Evolutionary conservation across 2,113 vertebrate genomes (phyloP), one percentile per base, ranked within the genome.

Genomic region (Pontoporia blainvillei): DNA sequence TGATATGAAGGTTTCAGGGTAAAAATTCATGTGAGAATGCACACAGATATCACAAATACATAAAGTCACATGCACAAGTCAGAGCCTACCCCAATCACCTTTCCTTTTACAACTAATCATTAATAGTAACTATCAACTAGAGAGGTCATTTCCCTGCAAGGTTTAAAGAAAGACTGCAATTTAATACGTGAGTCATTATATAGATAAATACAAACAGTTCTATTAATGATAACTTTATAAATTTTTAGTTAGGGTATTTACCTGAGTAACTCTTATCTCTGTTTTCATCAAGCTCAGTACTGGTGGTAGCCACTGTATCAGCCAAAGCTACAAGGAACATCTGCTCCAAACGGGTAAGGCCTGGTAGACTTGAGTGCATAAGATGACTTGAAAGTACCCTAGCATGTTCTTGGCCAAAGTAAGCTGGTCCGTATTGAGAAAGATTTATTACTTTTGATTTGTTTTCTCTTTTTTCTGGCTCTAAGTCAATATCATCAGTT

Each of bases 281-380:
- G 98, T 98, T 99, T 97, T 99, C 98, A 93, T 99, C 98, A 76
- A 99, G 99, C 96, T 99, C 99, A 15, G 99, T 99, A 97, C 99
- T 99, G 79, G 99, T 99, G 0, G 98, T 99, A 83, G 99, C 99
- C 87, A 99, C 99, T 0, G 99, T 99, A 97, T 99, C 99, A 29
- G 99, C 99, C 97, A 99, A 98, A 62, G 99, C 99, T 88, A 99
- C 99, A 76, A 99, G 98, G 98, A 99, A 99, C 99, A 99, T 99
- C 98, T 99, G 99, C 98, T 99, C 99, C 23, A 99, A 98, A 90
- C 99, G 99, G 44, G 99, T 99, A 93, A 99, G 99, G 85, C 99
- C 99, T 18, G 99, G 99, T 20, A 99, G 98, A 97, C 99, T 99
- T 23, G 99, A 99, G 97, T 99, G 99, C 99, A 99, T 99, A 46